Percentiles rank a stretch among this genome's conserved stretches.
Evolutionary conservation across 2,113 vertebrate genomes (phyloP).

Genomic region (Xenopus borealis): DNA sequence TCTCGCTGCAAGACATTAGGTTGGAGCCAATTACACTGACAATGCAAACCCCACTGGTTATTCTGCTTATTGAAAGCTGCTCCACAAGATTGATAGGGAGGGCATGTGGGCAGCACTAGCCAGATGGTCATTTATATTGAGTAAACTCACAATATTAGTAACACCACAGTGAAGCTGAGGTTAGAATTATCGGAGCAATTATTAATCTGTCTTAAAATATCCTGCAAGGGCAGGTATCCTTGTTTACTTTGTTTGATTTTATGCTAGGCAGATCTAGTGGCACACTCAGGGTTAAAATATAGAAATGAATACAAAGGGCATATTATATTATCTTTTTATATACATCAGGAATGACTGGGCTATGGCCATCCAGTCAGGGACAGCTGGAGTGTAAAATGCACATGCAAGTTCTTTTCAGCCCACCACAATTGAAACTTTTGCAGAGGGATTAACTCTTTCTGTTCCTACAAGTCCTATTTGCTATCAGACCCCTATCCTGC

Average conservation of each 20-base stretch:
- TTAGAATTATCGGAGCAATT: constrained; percentile 20
- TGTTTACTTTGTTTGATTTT: not conserved
- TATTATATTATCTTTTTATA: too few species aligned
- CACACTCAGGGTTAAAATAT: too few species aligned
- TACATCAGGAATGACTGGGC: too few species aligned
- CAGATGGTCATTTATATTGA: constrained; percentile 31
- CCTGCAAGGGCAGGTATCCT: not conserved
- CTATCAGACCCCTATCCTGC: too few species aligned
- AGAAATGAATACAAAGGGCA: too few species aligned
- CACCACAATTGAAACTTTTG: too few species aligned
- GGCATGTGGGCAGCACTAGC: constrained; percentile 30
- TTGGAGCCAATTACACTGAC: constrained; percentile 35
- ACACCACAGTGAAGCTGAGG: constrained; percentile 13
- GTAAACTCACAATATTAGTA: constrained; percentile 36
- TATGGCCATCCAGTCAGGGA: too few species aligned
- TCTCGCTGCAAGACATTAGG: constrained; percentile 13
- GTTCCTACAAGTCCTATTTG: too few species aligned
- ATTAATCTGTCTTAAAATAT: constrained; percentile 28
- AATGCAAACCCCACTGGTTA: constrained; percentile 34
- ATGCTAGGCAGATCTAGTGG: too few species aligned
- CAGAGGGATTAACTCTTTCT: too few species aligned
- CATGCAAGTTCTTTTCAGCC: too few species aligned
- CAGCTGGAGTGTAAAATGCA: too few species aligned
- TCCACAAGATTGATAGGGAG: constrained; percentile 31
- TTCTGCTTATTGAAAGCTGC: constrained; percentile 23